A percentile compares a stretch with the other conserved stretches of the same genome.
These are phyloP conservation scores for Pyrgilauda ruficollis DNA, from an alignment of 2,113 vertebrate species.

Conservation along the genomic window DNA sequence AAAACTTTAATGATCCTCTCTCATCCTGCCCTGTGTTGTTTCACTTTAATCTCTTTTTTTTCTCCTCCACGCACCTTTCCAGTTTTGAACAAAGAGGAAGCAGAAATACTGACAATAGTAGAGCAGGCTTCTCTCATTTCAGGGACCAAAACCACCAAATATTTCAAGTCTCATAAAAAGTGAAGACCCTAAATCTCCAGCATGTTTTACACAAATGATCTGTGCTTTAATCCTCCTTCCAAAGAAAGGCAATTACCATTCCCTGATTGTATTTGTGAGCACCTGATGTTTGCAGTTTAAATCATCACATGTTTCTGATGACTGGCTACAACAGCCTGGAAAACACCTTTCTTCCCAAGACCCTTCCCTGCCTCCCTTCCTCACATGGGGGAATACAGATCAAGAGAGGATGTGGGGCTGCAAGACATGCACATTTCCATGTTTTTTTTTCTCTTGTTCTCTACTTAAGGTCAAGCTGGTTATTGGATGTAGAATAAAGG, in stretches of 20 bases:
- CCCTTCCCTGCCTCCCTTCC: not conserved
- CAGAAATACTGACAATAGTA: not conserved
- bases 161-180: not conserved
- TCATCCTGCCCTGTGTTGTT: slow-evolving; percentile 1
- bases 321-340: not conserved
- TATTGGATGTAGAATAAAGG: not conserved
- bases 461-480: not conserved
- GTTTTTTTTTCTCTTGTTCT: not conserved
- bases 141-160: not conserved
- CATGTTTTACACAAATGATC: not conserved
- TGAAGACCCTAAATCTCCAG: not conserved
- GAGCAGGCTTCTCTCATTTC: not conserved
- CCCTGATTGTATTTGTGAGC: not conserved
- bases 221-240: not conserved
- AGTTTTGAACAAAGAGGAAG: not conserved
- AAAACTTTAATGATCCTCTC: slow-evolving; percentile 35
- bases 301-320: not conserved
- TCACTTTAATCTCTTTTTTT: not conserved
- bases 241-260: not conserved
- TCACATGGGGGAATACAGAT: not conserved
- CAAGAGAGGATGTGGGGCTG: not conserved
- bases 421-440: not conserved
- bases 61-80: not conserved
- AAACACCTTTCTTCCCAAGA: not conserved
- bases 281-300: not conserved